Percentiles rank a stretch among this genome's conserved stretches.
phyloP scores from a whole-genome alignment of 2,888 invertebrate genomes.

The Strigamia transsilvanica region DNA sequence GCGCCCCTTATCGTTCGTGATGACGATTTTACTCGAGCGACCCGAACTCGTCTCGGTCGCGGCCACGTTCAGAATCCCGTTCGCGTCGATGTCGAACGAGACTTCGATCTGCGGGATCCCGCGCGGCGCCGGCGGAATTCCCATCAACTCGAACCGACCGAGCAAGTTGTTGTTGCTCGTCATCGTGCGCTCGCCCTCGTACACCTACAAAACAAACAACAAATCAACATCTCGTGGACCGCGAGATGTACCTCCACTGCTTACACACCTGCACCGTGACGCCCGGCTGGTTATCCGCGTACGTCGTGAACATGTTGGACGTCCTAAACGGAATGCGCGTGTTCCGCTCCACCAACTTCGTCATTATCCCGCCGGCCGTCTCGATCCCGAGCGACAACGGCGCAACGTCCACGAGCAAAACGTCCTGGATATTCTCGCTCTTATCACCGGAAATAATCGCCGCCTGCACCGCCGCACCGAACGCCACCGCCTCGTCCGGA shows the following conservation, averaged over 20 bases:
- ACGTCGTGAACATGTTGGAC: slow-evolving; percentile 95
- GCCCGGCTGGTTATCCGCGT: slow-evolving; percentile 94
- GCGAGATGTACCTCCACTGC: too few species aligned
- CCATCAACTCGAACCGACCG: slow-evolving; percentile 95
- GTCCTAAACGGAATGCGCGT: slow-evolving; percentile 97
- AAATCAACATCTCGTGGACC: too few species aligned
- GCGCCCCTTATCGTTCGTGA: slow-evolving; percentile 91
- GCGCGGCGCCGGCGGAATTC: slow-evolving; percentile 92
- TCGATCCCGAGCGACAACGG: slow-evolving; percentile 91
- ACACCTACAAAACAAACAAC: too few species aligned
- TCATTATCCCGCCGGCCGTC: slow-evolving; percentile 94
- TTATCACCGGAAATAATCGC: slow-evolving; percentile 87
- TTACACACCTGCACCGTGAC: slow-evolving; percentile 75
- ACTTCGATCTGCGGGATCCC: slow-evolving; percentile 80
- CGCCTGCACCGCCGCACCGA: slow-evolving; percentile 95
- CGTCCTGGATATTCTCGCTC: slow-evolving; percentile 63
- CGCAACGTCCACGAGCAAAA: slow-evolving; percentile 78
- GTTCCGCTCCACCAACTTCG: slow-evolving; percentile 94
- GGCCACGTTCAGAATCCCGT: slow-evolving; percentile 95
- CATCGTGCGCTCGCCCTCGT: slow-evolving; percentile 94
- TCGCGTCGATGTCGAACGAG: slow-evolving; percentile 72
- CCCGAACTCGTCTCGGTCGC: slow-evolving; percentile 92
- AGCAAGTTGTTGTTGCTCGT: slow-evolving; percentile 84
- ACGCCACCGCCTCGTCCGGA: slow-evolving; percentile 97
- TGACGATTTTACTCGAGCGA: slow-evolving; percentile 89